Evolutionary conservation across 1,140 invertebrate species (phyloP).

Genomic region (Matsumurasca onukii): DNA sequence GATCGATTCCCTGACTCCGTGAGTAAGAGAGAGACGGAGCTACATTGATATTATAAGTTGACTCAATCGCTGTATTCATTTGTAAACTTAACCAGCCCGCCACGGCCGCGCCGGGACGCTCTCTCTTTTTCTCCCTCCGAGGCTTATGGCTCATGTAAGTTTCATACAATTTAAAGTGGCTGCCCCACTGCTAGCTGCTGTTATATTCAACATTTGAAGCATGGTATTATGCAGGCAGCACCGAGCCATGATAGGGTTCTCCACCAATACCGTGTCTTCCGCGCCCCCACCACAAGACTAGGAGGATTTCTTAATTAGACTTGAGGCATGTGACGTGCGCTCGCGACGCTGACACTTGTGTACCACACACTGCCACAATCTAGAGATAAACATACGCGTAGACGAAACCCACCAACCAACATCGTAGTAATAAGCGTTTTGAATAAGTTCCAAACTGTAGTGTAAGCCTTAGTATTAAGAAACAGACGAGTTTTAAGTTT

Average conservation of each 20-base stretch:
- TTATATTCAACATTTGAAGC: constrained; percentile 42
- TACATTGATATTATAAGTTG: constrained; percentile 74
- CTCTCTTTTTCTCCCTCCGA: constrained; percentile 35
- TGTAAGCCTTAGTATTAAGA: too few relatives aligned
- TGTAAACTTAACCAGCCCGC: constrained; percentile 63
- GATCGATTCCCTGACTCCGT: constrained; percentile 39
- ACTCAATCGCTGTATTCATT: constrained; percentile 73
- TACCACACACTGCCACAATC: too few relatives aligned
- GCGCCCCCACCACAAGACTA: constrained; percentile 1
- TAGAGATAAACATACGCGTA: too few relatives aligned
- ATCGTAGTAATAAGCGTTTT: too few relatives aligned
- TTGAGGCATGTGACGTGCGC: not conserved
- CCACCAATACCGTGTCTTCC: not conserved
- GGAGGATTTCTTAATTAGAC: constrained; percentile 27
- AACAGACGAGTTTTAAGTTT: too few relatives aligned
- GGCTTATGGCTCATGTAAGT: constrained; percentile 47
- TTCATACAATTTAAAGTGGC: constrained; percentile 49
- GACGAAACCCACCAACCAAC: too few relatives aligned
- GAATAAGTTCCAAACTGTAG: too few relatives aligned
- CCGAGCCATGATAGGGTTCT: constrained; percentile 4
- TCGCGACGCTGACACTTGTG: not conserved
- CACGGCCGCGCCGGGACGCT: constrained; percentile 43
- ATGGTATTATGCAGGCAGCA: constrained; percentile 41
- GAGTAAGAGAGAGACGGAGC: constrained; percentile 51
- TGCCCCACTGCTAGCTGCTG: constrained; percentile 36